Percentiles rank a stretch among this genome's conserved stretches.
These are phyloP conservation scores for Pseudomyrmex concolor DNA, from an alignment of 1,140 invertebrate genomes.

Conservation along the genomic window DNA sequence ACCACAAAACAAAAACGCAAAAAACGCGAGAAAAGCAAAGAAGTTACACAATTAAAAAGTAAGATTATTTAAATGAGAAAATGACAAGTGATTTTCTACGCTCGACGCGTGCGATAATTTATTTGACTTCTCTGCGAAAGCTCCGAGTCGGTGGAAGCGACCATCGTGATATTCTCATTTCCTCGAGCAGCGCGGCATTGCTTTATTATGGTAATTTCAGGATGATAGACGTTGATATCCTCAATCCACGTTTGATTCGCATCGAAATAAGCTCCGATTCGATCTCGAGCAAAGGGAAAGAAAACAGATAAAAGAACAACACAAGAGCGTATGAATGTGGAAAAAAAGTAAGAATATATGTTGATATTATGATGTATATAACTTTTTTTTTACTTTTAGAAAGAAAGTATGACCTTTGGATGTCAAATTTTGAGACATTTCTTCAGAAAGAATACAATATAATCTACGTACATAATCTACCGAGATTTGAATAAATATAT, in stretches of 20 bases:
- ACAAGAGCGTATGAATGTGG: background rate
- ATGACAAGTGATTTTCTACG: constrained; percentile 67
- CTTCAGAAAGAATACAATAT: too few relatives aligned
- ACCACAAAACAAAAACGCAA: too few relatives aligned
- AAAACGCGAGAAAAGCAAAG: background rate
- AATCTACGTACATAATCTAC: background rate
- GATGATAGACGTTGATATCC: constrained; percentile 72
- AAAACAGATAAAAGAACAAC: background rate
- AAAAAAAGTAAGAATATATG: constrained; percentile 45
- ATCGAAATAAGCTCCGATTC: constrained; percentile 77
- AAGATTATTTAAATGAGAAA: constrained; percentile 32
- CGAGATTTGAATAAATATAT: too few relatives aligned
- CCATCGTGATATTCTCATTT: constrained; percentile 54
- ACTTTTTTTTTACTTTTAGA: too few relatives aligned
- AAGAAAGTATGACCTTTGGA: too few relatives aligned
- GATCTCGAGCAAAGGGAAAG: constrained; percentile 36
- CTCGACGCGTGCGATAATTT: constrained; percentile 67
- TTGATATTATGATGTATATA: constrained; percentile 27
- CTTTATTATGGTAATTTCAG: constrained; percentile 82
- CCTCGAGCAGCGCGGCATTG: constrained; percentile 2
- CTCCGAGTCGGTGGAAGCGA: background rate
- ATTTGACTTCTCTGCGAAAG: constrained; percentile 57
- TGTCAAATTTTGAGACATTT: too few relatives aligned
- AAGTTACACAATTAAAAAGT: constrained; percentile 52
- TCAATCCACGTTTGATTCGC: constrained; percentile 77